Evolutionary conservation across 64 coral and sea anemone genomes (phyloP).

Genomic region (Stichodactyla helianthus): DNA sequence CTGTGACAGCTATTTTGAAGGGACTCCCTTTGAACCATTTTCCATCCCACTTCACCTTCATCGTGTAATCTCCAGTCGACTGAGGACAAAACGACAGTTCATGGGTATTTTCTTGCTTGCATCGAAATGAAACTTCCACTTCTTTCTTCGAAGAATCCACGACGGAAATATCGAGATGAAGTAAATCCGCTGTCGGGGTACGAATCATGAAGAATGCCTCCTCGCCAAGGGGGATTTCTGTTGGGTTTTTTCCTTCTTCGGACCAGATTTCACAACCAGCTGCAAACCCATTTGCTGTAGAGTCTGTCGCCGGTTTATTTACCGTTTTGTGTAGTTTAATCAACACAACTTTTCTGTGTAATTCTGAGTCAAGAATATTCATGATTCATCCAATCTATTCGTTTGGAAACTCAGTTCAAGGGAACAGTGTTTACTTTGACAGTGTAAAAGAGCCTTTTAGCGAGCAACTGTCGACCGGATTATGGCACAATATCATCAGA

Average conservation of each 20-base stretch:
- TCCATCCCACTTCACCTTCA: neutral
- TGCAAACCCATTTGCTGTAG: neutral
- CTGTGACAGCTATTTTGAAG: neutral
- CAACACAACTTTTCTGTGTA: constrained; percentile 7
- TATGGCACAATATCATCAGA: too few species aligned
- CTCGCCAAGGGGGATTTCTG: neutral
- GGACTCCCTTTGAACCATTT: neutral
- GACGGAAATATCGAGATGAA: neutral
- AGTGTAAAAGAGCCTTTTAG: too few species aligned
- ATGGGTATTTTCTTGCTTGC: constrained; percentile 7
- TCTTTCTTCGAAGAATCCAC: neutral
- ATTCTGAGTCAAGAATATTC: neutral
- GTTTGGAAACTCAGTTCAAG: too few species aligned
- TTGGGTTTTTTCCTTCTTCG: neutral
- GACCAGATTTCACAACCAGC: constrained; percentile 4
- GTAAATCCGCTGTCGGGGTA: neutral
- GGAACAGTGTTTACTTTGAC: too few species aligned
- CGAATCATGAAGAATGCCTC: neutral
- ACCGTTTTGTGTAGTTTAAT: constrained; percentile 3
- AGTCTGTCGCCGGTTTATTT: neutral
- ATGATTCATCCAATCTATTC: neutral
- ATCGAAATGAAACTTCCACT: neutral
- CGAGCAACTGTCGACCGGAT: too few species aligned
- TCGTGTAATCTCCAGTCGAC: neutral
- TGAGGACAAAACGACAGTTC: neutral